Base-by-base conservation (phyloP, 1,140 invertebrate species). In the Coboldia fuscipes region DNA sequence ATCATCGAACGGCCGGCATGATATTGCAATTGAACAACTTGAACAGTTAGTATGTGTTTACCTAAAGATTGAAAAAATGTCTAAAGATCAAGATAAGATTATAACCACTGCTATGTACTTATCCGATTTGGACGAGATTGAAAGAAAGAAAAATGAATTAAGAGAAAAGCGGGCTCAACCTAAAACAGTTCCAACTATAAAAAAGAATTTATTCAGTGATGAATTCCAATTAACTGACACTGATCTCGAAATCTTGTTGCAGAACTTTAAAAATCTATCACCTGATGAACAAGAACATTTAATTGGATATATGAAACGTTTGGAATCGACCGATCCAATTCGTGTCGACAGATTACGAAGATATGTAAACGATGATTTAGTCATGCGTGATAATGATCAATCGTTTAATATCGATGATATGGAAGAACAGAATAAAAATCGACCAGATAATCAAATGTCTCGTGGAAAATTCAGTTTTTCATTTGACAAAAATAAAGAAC, bases 261-360 rank as follows among this genome's bases (percentile, higher is more conserved):
- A 79, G 45, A 82, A 80, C 47, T 83, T 83, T 41, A 73, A 73
- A 48, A 72, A 79, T 42, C 48, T 84, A 1, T 72, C 68, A 1
- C 66, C 65, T 3, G 73, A 79, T 33, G 77, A 83, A 45, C 79
- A 84, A 41, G 72, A 80, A 36, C 70, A 72, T 37, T 55, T 84
- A 0, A 81, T 83, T 5, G 68, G 68, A 4, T 79, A 79, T 44
- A 45, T 84, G 26, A 79, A 78, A 43, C 79, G 80, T 44, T 45
- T 82, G 21, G 77, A 82, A 49, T 63, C 65, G 0, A 65, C 63
- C 10, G 71, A 80, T 45, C 72, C 76, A 0, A 51, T 62, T 5
- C 62, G 74, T 18, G 77, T 83, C 0, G 75, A 79, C 42, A 66
- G 70, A 28, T 52, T 82, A 19, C 51, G 71, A 30, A 65, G 67